Evolutionary conservation across 30 jellyfish, hydroid and myxozoan genomes (phyloP), one percentile per base, ranked within the genome.

Genomic region (Hydractinia symbiolongicarpus): DNA sequence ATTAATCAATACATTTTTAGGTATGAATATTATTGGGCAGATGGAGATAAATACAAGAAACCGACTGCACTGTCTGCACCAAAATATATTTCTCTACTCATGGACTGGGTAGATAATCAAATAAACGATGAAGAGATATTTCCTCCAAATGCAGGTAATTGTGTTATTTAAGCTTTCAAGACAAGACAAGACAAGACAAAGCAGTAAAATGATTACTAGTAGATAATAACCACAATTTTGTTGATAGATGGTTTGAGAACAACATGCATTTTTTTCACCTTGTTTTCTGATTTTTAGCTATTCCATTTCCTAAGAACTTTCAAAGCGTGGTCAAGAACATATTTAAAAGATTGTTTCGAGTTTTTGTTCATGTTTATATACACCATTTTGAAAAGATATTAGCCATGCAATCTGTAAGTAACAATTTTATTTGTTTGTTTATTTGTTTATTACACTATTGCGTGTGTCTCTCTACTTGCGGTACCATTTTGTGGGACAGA

Each of bases 31-130:
- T 84, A 93, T 80, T 93, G 98, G 98, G 96, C 96, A 1, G 98
- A 93, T 79, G 96, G 96, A 44, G 96, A 93, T 61, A 88, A 88
- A 66, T 93, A 93, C 79, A 93, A 93, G 79, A 93, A 93, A 72
- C 98, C 98, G 21, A 93, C 98, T 0, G 93, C 96, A 4, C 96
- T 93, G 17, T 72, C 98, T 4, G 98, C 98, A 3, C 98, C 97
- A 4, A 89, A 76, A 53, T 93, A 93, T 73, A 89, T 93, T 16
- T 86, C 92, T 53, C 81, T 88, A 51, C 66, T 93, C 50, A 93
- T 93, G 96, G 98, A 93, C 66, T 93, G 98, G 98, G 88, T 87
- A 5, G 98, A 93, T 50, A 73, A 72, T 72, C 84, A 88, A 64
- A 85, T 93, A 15, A 93, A 93, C 72, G 96, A 87, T 84, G 95